Evolutionary conservation across 2,113 vertebrate species (phyloP).

Genomic region (Struthio camelus): DNA sequence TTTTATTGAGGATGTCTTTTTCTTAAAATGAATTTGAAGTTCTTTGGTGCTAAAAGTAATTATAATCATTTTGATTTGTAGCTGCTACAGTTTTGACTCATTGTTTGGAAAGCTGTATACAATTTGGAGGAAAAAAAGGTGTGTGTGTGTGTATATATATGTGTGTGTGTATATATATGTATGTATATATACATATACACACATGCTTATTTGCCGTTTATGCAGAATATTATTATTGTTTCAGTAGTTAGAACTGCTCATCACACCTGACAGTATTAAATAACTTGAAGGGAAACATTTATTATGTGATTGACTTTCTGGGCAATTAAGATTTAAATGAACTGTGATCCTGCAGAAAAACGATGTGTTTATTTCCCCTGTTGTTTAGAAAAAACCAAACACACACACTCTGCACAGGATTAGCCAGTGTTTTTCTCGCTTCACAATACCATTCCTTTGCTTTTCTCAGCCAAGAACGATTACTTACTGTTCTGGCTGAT

Average conservation of each 20-base stretch:
- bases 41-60: background rate
- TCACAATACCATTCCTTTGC: background rate
- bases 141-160: no score
- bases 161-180: no score
- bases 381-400: background rate
- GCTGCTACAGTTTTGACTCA: background rate
- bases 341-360: background rate
- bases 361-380: background rate
- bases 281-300: background rate
- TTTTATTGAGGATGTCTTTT: background rate
- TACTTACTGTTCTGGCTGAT: background rate
- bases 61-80: slow-evolving; percentile 16
- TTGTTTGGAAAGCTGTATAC: background rate
- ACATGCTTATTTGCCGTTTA: slow-evolving; percentile 24
- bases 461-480: background rate
- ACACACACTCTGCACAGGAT: background rate
- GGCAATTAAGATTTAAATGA: background rate
- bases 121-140: background rate
- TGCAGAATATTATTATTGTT: background rate
- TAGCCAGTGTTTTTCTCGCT: background rate
- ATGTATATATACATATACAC: background rate
- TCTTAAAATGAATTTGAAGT: background rate
- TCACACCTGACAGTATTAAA: background rate
- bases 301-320: background rate
- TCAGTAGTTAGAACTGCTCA: background rate